phyloP scores from a whole-genome alignment of 2,113 vertebrate species.

The Larimichthys crocea region DNA sequence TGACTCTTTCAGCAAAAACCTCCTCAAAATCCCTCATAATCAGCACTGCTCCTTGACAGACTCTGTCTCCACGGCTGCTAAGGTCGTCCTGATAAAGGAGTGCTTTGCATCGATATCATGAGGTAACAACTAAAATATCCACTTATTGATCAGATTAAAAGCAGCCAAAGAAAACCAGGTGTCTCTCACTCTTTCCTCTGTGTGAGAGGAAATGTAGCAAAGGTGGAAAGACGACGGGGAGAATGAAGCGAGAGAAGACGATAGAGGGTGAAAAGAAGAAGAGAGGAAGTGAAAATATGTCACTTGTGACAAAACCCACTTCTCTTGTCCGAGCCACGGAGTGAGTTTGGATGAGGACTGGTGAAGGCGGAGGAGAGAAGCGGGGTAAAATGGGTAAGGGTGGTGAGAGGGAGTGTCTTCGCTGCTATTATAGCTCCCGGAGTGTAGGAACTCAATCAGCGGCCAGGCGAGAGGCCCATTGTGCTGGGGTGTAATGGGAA shows the following conservation, averaged over 20 bases:
- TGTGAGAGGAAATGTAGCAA: slow-evolving; percentile 37
- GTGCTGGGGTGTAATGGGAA: slow-evolving; percentile 84
- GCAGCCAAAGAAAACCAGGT: slow-evolving; percentile 36
- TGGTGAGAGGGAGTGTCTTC: slow-evolving; percentile 49
- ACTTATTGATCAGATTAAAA: slow-evolving; percentile 68
- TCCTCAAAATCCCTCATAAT: slow-evolving; percentile 69
- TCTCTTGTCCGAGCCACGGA: not conserved
- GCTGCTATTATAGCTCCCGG: slow-evolving; percentile 77
- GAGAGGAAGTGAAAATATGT: slow-evolving; percentile 29
- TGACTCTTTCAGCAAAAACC: slow-evolving; percentile 64
- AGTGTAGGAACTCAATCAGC: slow-evolving; percentile 85
- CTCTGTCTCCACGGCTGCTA: slow-evolving; percentile 19
- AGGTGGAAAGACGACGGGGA: not conserved
- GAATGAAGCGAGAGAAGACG: not conserved
- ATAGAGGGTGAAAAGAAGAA: not conserved
- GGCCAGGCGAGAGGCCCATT: slow-evolving; percentile 79
- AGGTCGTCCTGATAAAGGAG: slow-evolving; percentile 46
- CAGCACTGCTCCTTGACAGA: slow-evolving; percentile 54
- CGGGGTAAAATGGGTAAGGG: slow-evolving; percentile 35
- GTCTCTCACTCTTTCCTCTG: slow-evolving; percentile 36
- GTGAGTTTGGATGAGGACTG: slow-evolving; percentile 11
- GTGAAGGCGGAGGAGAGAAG: slow-evolving; percentile 27
- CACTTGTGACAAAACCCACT: slow-evolving; percentile 21
- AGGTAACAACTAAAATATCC: slow-evolving; percentile 58
- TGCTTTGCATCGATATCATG: slow-evolving; percentile 44